Evolutionary conservation across 2,113 vertebrate genomes (phyloP).

Genomic region (Dasyornis broadbenti): DNA sequence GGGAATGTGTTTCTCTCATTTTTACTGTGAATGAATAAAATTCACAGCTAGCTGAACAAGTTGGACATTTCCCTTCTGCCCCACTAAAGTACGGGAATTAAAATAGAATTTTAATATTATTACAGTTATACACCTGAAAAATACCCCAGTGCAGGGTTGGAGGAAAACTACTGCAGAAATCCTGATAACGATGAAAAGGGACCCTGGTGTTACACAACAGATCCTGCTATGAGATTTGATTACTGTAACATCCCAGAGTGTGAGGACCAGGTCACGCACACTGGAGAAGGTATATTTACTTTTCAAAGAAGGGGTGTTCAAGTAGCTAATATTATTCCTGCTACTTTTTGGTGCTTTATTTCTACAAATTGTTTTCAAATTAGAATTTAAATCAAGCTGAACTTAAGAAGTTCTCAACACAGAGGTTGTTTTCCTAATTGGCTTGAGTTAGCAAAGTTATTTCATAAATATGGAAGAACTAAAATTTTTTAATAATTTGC

Average conservation of each 20-base stretch:
- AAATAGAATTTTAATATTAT: background rate
- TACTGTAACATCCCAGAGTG: conserved; percentile 86
- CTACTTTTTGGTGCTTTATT: background rate
- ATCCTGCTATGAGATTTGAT: conserved; percentile 76
- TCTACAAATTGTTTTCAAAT: background rate
- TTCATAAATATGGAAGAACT: background rate
- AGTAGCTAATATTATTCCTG: background rate
- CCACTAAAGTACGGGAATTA: background rate
- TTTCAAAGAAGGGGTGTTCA: background rate
- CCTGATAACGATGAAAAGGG: conserved; percentile 79
- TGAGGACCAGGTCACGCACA: conserved; percentile 22
- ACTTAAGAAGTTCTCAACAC: background rate
- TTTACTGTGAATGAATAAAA: background rate
- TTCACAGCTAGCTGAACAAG: background rate
- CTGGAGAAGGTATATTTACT: background rate
- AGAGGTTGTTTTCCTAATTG: background rate
- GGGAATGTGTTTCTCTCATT: background rate
- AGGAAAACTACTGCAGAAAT: conserved; percentile 90
- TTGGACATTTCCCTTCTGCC: background rate
- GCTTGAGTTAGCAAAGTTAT: background rate
- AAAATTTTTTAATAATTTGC: background rate
- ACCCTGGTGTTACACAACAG: conserved; percentile 94
- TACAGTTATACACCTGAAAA: conserved; percentile 60
- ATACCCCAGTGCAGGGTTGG: conserved; percentile 63
- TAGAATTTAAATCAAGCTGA: background rate